These are phyloP conservation scores for Belgica antarctica DNA, from an alignment of 2,888 invertebrate genomes.

Conservation along the genomic window DNA sequence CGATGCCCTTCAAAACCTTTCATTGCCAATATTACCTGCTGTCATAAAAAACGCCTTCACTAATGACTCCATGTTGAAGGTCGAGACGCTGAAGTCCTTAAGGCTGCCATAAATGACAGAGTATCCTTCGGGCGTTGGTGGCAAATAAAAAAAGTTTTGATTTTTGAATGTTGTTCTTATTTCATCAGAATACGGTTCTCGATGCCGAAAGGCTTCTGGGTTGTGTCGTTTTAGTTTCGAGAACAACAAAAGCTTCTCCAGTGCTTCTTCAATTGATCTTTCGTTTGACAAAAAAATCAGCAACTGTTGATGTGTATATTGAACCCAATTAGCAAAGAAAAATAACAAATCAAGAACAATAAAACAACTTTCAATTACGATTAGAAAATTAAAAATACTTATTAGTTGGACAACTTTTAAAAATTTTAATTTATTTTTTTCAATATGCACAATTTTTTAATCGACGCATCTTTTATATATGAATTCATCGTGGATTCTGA, in stretches of 20 bases:
- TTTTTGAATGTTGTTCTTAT: neutral
- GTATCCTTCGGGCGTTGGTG: neutral
- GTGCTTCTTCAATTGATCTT: neutral
- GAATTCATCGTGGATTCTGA: no score
- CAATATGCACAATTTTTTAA: no score
- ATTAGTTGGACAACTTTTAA: no score
- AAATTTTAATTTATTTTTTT: no score
- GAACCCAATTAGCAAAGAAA: neutral
- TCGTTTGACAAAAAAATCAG: neutral
- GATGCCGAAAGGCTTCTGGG: constrained; percentile 12
- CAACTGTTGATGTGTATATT: neutral
- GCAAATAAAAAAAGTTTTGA: neutral
- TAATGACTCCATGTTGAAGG: neutral
- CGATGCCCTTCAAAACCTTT: neutral
- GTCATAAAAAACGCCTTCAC: constrained; percentile 27
- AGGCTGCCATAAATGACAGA: neutral
- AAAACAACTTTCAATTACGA: no score
- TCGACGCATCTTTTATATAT: no score
- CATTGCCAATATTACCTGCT: constrained; percentile 1
- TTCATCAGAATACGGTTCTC: constrained; percentile 5
- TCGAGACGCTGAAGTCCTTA: neutral
- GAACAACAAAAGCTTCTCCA: neutral
- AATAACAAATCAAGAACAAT: no score
- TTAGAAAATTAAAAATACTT: no score
- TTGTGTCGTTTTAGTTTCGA: neutral